Evolutionary conservation across 2,113 vertebrate species (phyloP).

Genomic region (Oreochromis tanganicae): DNA sequence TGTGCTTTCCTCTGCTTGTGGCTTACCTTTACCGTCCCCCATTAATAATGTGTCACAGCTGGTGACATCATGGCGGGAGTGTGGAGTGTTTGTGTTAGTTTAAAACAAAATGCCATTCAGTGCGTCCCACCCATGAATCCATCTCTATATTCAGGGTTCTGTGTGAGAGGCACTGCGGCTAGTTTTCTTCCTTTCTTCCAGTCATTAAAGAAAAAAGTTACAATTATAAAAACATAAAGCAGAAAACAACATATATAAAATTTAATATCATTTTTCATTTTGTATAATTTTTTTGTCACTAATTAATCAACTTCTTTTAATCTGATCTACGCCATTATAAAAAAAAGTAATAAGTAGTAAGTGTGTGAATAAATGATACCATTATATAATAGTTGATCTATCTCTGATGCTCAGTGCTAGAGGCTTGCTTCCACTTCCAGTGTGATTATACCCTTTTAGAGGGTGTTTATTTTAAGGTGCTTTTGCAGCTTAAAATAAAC

Average conservation of each 20-base stretch:
- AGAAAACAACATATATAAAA: not conserved
- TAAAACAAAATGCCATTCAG: not conserved
- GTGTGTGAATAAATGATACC: not conserved
- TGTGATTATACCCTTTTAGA: not conserved
- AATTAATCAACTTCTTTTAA: not conserved
- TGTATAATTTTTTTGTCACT: not conserved
- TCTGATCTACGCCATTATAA: not conserved
- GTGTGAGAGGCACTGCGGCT: not conserved
- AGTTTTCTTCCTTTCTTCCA: not conserved
- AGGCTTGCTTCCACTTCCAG: not conserved
- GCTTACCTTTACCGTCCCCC: not conserved
- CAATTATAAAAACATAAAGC: not conserved
- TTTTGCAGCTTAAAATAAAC: not conserved
- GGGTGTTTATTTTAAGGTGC: not conserved
- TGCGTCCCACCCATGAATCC: not conserved
- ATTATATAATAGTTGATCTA: rapidly evolving
- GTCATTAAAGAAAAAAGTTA: not conserved
- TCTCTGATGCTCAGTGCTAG: not conserved
- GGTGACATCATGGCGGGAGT: slow-evolving; percentile 52
- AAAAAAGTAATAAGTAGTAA: not conserved
- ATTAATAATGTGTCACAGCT: not conserved
- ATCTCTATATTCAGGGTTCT: not conserved
- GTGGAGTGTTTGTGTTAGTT: not conserved
- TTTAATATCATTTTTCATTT: not conserved
- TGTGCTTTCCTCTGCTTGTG: not conserved